Conservation (phyloP, 1,140 invertebrate species). For the Drosophila repletoides region DNA sequence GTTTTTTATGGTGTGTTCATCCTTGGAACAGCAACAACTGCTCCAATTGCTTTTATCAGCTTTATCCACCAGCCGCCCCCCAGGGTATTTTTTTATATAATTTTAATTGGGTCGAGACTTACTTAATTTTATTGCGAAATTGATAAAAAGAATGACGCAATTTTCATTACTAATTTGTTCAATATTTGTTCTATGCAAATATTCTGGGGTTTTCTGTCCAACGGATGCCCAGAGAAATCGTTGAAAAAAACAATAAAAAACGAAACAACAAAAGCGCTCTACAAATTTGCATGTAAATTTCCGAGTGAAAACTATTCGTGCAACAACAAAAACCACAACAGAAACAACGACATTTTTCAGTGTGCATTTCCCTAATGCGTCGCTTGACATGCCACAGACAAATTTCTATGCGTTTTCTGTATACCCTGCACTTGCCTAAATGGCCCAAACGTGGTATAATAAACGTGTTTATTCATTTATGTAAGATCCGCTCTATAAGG, state of each 20-base stretch:
- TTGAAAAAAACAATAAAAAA: slow-evolving; percentile 66
- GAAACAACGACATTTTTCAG: slow-evolving; percentile 6
- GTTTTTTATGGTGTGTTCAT: slow-evolving; percentile 62
- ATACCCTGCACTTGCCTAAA: slow-evolving; percentile 7
- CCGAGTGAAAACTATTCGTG: slow-evolving; percentile 22
- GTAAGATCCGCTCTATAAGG: not conserved
- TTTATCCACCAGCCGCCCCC: slow-evolving; percentile 5
- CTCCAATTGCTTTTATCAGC: slow-evolving; percentile 13
- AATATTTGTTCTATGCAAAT: slow-evolving; percentile 45
- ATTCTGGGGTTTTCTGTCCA: slow-evolving; percentile 13
- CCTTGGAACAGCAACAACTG: slow-evolving; percentile 49
- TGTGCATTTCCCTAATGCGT: slow-evolving; percentile 65
- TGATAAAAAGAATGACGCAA: too few species aligned
- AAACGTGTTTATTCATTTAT: not conserved
- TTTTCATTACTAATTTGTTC: too few species aligned
- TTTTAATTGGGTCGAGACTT: slow-evolving; percentile 25
- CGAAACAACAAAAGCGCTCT: slow-evolving; percentile 37
- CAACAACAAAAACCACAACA: slow-evolving; percentile 20
- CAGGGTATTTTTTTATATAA: not conserved
- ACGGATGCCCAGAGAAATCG: slow-evolving; percentile 31
- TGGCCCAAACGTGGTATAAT: not conserved
- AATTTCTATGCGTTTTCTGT: not conserved
- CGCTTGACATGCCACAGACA: slow-evolving; percentile 38
- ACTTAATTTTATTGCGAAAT: too few species aligned
- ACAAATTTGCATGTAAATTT: slow-evolving; percentile 69